A percentile compares a stretch with the other conserved stretches of the same genome.
Conservation (phyloP, 2,113 vertebrate genomes). For the Sterrhoptilus dennistouni region DNA sequence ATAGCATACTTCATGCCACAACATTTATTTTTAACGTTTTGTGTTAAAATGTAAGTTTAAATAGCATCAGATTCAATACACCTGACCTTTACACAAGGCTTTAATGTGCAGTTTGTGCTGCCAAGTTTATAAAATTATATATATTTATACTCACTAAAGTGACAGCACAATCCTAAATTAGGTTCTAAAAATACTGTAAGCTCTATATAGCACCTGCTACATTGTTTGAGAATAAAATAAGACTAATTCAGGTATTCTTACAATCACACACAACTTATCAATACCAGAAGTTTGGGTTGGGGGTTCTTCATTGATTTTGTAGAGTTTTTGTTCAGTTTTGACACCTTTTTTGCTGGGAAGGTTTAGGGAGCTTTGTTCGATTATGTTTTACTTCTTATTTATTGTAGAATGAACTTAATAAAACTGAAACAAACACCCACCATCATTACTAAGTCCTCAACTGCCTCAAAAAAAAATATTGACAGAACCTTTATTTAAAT, state of each 20-base stretch:
- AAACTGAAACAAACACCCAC: neutral
- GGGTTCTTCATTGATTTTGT: neutral
- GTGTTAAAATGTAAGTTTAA: neutral
- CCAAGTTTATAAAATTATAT: neutral
- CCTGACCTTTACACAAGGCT: neutral
- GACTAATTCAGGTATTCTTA: neutral
- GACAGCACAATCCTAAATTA: slow-evolving; percentile 13
- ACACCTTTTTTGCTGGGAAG: neutral
- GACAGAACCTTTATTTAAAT: neutral
- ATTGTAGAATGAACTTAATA: neutral
- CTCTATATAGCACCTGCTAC: neutral
- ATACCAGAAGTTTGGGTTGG: neutral
- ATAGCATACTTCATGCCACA: neutral
- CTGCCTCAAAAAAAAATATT: neutral
- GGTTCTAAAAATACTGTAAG: neutral
- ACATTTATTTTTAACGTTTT: neutral
- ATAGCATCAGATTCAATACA: neutral
- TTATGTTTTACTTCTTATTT: neutral
- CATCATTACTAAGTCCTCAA: neutral
- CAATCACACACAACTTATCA: neutral
- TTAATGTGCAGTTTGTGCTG: neutral
- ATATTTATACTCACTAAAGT: neutral
- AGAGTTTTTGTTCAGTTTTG: neutral
- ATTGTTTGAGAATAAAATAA: neutral
- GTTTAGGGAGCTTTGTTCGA: neutral